Evolutionary conservation across 1,140 invertebrate genomes (phyloP).

Genomic region (Hylaeus anthracinus): DNA sequence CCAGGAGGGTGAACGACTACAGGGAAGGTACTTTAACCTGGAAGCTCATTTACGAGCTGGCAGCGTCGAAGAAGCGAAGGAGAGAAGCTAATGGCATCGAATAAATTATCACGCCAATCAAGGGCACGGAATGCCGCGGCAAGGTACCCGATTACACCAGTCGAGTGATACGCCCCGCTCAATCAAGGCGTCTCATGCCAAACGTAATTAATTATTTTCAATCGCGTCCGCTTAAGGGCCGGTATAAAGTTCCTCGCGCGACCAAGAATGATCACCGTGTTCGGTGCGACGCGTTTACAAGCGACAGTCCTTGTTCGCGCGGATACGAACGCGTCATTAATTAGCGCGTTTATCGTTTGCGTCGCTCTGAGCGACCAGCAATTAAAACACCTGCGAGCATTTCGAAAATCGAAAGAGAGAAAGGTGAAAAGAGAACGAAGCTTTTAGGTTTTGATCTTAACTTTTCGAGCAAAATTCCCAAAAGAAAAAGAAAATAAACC

Average conservation of each 20-base stretch:
- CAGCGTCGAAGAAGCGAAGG: not conserved
- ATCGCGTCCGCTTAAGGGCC: not conserved
- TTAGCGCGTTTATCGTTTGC: not conserved
- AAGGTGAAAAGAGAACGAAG: too few relatives aligned
- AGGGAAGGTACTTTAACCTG: not conserved
- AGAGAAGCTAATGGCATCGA: constrained; percentile 21
- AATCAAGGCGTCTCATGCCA: constrained; percentile 15
- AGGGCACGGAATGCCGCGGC: constrained; percentile 11
- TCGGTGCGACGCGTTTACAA: not conserved
- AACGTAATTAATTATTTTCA: constrained; percentile 20
- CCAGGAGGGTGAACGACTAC: not conserved
- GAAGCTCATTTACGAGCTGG: constrained; percentile 19
- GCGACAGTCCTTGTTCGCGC: not conserved
- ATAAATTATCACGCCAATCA: constrained; percentile 31
- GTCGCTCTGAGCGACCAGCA: not conserved
- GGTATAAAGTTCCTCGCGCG: not conserved
- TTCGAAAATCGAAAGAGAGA: too few relatives aligned
- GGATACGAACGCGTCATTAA: not conserved
- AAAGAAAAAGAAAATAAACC: too few relatives aligned
- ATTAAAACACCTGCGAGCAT: not conserved
- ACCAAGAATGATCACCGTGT: not conserved
- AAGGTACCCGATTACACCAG: not conserved
- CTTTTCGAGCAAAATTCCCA: too few relatives aligned
- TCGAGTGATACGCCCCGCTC: not conserved
- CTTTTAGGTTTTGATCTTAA: too few relatives aligned